These are phyloP conservation scores for Dione vanillae DNA, from an alignment of 2,888 invertebrate species.

Conservation along the genomic window DNA sequence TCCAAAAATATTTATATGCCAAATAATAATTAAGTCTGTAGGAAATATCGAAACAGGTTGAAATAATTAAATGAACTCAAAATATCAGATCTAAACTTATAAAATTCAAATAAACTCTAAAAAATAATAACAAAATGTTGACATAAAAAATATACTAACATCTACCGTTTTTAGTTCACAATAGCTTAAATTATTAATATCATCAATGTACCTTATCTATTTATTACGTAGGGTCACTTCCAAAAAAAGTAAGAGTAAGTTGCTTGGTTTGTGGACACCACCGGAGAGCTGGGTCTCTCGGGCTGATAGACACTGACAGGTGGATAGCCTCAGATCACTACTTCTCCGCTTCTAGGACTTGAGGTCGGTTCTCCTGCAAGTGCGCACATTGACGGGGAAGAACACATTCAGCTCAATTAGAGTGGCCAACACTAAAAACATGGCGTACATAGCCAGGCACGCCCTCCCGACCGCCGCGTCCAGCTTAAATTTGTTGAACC, in stretches of 20 bases:
- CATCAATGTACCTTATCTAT: slow-evolving; percentile 25
- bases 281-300: slow-evolving; percentile 11
- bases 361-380: slow-evolving; percentile 87
- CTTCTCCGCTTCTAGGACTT: slow-evolving; percentile 57
- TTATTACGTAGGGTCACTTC: slow-evolving; percentile 22
- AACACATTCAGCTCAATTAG: slow-evolving; percentile 97
- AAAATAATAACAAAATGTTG: slow-evolving; percentile 30
- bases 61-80: slow-evolving; percentile 6
- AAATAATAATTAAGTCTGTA: slow-evolving; percentile 11
- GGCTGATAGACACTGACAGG: slow-evolving; percentile 32
- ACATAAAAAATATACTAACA: slow-evolving; percentile 21
- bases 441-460: slow-evolving; percentile 93
- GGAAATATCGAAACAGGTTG: slow-evolving; percentile 6
- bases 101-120: slow-evolving; percentile 26
- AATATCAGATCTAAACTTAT: neutral
- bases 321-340: slow-evolving; percentile 33
- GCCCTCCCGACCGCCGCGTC: slow-evolving; percentile 93
- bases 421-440: slow-evolving; percentile 94
- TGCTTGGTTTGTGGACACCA: slow-evolving; percentile 23
- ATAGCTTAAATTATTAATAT: slow-evolving; percentile 24
- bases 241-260: slow-evolving; percentile 17
- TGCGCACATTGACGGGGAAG: slow-evolving; percentile 95
- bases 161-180: slow-evolving; percentile 20
- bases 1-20: slow-evolving; percentile 27
- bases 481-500: slow-evolving; percentile 93